Base-by-base conservation (phyloP, 2,113 vertebrate species). In the Apodemus speciosus region DNA sequence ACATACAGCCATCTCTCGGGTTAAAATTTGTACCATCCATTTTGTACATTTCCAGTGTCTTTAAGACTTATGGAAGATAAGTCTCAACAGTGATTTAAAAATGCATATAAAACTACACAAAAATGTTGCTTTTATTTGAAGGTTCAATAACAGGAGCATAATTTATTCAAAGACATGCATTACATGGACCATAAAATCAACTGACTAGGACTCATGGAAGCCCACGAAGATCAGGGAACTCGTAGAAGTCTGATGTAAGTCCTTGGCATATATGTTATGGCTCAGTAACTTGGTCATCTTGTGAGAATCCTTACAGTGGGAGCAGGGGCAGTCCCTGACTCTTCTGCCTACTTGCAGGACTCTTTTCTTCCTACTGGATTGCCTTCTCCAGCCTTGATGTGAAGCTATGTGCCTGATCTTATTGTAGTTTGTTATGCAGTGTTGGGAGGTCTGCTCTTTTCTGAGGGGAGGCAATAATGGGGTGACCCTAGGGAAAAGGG, bases 81-180 rank as follows among this genome's bases (percentile, higher is more conserved):
- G 56, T 90, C 3, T 76, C 71, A 94, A 88, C 14, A 77, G 16
- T 49, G 88, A 66, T 77, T 75, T 49, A 16, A 66, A 32, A 15
- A 0, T 13, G 10, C 58, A 25, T 27, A 58, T 20, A 84, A 83
- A 75, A 49, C 16, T 43, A 89, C 16, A 80, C 6, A 5, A 15
- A 81, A 2, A 46, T 77, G 46, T 91, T 96, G 96, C 86, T 96
- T 96, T 93, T 94, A 72, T 5, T 56, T 56, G 88, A 89, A 56
- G 85, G 69, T 85, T 93, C 62, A 89, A 32, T 81, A 60, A 35
- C 88, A 95, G 27, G n/a, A 86, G 38, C 4, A 75, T 88, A 92
- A 49, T 97, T 92, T 88, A 94, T 94, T 94, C 88, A 98, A 97
- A 97, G 3, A 88, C 3, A 53, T 30, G 11, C 0, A 64, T 40